A percentile compares a stretch with the other conserved stretches of the same genome.
Evolutionary conservation across 2,113 vertebrate species (phyloP).

Genomic region (Paramisgurnus dabryanus): DNA sequence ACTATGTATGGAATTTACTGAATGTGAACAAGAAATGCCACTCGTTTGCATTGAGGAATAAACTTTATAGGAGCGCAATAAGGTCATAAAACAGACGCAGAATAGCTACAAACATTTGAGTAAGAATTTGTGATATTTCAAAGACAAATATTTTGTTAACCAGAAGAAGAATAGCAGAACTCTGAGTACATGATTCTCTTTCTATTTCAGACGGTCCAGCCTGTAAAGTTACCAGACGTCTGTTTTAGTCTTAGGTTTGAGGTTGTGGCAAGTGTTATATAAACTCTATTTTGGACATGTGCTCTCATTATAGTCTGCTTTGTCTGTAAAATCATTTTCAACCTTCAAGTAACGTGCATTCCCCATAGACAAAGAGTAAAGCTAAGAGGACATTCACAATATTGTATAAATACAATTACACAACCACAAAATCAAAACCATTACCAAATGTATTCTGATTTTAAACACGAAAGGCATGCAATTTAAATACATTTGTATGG

Average conservation of each 20-base stretch:
- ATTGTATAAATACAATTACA: neutral
- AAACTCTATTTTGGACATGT: constrained; percentile 3
- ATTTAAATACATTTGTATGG: no score
- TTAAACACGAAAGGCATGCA: no score
- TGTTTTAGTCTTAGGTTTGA: constrained; percentile 36
- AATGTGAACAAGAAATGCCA: neutral
- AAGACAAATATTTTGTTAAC: constrained; percentile 4
- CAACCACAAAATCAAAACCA: neutral
- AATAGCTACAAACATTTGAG: neutral
- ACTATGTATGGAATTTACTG: neutral
- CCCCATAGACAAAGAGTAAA: neutral
- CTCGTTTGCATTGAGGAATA: neutral
- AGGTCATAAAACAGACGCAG: neutral
- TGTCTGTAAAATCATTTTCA: constrained; percentile 26
- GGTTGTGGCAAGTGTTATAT: constrained; percentile 5
- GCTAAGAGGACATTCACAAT: neutral
- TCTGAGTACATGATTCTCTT: neutral
- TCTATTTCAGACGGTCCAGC: constrained; percentile 36
- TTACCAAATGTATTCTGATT: no score
- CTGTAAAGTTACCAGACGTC: constrained; percentile 4
- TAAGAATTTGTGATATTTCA: neutral
- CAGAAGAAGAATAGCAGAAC: neutral
- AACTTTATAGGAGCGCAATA: neutral
- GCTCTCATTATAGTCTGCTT: constrained; percentile 41
- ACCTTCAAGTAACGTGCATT: neutral